phyloP scores from a whole-genome alignment of 1,140 invertebrate species.

The Trinorchestia longiramus region DNA sequence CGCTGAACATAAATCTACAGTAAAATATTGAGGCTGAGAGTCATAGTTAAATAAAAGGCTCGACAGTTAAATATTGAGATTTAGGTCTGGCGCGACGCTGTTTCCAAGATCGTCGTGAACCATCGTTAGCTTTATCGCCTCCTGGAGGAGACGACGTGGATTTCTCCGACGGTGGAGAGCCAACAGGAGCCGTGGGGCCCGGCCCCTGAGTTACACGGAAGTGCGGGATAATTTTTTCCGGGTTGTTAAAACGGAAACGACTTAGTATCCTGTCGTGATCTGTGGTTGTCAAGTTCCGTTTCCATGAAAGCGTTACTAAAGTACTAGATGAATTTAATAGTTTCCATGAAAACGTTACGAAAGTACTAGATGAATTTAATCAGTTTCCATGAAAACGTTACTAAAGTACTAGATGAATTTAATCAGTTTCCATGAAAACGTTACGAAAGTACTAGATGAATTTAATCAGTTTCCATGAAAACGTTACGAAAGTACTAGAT shows the following conservation, averaged over 20 bases:
- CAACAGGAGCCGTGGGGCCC: neutral
- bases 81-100: neutral
- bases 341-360: too few species aligned
- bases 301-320: neutral
- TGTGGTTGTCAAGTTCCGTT: neutral
- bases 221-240: neutral
- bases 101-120: neutral
- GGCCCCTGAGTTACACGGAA: neutral
- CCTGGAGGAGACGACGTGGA: neutral
- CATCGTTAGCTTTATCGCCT: neutral
- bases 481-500: too few species aligned
- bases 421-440: too few species aligned
- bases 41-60: neutral
- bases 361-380: too few species aligned
- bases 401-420: too few species aligned
- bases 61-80: slow-evolving; percentile 7
- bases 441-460: too few species aligned
- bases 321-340: too few species aligned
- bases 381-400: too few species aligned
- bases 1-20: neutral
- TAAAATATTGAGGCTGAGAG: neutral
- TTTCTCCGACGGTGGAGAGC: neutral
- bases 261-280: slow-evolving; percentile 10
- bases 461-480: too few species aligned
- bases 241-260: neutral